phyloP scores from a whole-genome alignment of 1,140 invertebrate genomes.

The Zaprionus ghesquierei region DNA sequence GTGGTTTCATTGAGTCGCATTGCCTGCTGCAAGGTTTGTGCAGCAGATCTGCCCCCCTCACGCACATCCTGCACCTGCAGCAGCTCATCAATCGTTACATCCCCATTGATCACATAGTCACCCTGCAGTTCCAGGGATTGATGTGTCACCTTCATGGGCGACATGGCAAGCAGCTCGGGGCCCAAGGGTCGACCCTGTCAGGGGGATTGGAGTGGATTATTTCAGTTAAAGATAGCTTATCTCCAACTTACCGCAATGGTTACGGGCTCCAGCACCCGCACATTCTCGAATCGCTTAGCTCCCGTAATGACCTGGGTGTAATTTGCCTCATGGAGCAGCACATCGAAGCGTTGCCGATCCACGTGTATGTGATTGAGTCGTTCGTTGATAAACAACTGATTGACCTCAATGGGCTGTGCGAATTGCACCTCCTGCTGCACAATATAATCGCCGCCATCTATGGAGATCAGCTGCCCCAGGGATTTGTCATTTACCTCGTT shows the following conservation, averaged over 20 bases:
- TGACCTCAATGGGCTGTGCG: conserved; percentile 65
- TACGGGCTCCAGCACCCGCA: conserved; percentile 81
- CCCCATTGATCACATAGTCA: conserved; percentile 81
- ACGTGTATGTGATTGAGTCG: conserved; percentile 82
- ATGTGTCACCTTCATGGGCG: conserved; percentile 78
- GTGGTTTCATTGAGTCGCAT: conserved; percentile 37
- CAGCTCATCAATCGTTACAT: conserved; percentile 71
- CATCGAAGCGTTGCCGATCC: conserved; percentile 76
- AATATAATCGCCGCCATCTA: conserved; percentile 65
- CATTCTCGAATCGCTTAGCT: conserved; percentile 78
- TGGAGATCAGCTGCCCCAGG: conserved; percentile 54
- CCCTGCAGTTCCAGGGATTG: conserved; percentile 70
- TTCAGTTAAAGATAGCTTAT: no score
- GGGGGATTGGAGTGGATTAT: no score
- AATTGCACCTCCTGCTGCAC: conserved; percentile 83
- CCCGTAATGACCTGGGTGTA: conserved; percentile 81
- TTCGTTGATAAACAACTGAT: conserved; percentile 75
- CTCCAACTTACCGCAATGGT: conserved; percentile 60
- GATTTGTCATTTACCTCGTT: conserved; percentile 58
- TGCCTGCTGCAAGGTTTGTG: conserved; percentile 39
- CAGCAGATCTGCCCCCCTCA: conserved; percentile 42
- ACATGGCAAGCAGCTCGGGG: conserved; percentile 75
- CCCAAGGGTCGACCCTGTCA: conserved; percentile 70
- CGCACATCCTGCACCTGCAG: conserved; percentile 71
- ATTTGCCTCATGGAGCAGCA: conserved; percentile 73